Evolutionary conservation across 2,888 invertebrate species (phyloP).

Genomic region (Leucophora obtusa): DNA sequence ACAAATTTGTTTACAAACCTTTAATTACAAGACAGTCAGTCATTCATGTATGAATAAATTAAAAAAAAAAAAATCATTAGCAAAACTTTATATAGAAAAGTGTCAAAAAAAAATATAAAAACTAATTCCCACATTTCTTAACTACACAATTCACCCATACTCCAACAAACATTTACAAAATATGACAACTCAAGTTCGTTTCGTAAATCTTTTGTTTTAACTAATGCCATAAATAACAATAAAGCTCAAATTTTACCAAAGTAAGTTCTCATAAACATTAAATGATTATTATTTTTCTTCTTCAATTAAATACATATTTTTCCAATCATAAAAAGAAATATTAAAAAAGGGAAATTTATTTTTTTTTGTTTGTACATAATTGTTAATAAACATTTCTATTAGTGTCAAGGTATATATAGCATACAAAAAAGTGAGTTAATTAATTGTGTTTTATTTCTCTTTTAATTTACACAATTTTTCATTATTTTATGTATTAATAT

Average conservation of each 20-base stretch:
- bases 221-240: not conserved
- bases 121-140: not conserved
- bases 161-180: not conserved
- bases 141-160: not conserved
- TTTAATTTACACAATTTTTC: not conserved
- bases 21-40: not conserved
- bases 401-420: conserved; percentile 6
- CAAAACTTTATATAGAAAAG: not conserved
- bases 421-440: not conserved
- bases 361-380: not conserved
- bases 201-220: conserved; percentile 35
- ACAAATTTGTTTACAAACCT: not conserved
- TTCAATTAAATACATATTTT: not conserved
- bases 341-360: not conserved
- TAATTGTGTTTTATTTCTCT: not conserved
- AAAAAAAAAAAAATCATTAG: not conserved
- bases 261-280: conserved; percentile 24
- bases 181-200: conserved; percentile 36
- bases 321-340: not conserved
- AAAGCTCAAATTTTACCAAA: not conserved
- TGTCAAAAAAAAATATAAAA: not conserved
- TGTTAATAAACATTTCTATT: not conserved
- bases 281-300: not conserved
- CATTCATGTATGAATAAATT: not conserved
- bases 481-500: not conserved